These are phyloP conservation scores for Neocrepidodera transversa DNA, from an alignment of 2,888 invertebrate genomes.

Conservation along the genomic window DNA sequence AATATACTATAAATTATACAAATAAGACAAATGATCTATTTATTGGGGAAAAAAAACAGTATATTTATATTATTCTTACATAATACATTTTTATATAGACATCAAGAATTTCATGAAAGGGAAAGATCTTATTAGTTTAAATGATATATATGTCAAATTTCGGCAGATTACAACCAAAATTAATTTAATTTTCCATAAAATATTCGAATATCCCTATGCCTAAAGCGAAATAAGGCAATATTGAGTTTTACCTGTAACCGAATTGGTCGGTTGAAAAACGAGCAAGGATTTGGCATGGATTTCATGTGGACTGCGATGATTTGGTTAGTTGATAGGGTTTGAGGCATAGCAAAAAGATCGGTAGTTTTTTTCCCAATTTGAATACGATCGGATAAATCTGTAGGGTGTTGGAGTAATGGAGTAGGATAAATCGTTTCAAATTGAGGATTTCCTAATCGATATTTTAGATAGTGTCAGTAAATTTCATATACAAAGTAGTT, in stretches of 20 bases:
- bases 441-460: neutral
- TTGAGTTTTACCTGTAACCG: constrained; percentile 11
- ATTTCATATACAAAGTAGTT: neutral
- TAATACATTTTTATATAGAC: too few species aligned
- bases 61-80: too few species aligned
- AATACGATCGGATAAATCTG: constrained; percentile 20
- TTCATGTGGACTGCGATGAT: constrained; percentile 7
- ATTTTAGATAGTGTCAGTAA: neutral
- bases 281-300: constrained; percentile 7
- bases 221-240: neutral
- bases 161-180: too few species aligned
- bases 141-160: too few species aligned
- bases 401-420: constrained; percentile 9
- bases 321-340: constrained; percentile 18
- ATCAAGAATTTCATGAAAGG: too few species aligned
- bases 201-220: neutral
- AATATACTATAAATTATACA: too few species aligned
- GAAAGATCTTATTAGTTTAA: too few species aligned
- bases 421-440: neutral
- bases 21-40: too few species aligned
- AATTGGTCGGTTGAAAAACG: constrained; percentile 1
- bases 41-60: too few species aligned
- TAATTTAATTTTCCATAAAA: too few species aligned
- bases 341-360: constrained; percentile 11
- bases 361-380: constrained; percentile 12